Percentiles rank a stretch among this genome's conserved stretches.
Conservation (phyloP, 2,888 invertebrate species). For the Monopis laevigella region DNA sequence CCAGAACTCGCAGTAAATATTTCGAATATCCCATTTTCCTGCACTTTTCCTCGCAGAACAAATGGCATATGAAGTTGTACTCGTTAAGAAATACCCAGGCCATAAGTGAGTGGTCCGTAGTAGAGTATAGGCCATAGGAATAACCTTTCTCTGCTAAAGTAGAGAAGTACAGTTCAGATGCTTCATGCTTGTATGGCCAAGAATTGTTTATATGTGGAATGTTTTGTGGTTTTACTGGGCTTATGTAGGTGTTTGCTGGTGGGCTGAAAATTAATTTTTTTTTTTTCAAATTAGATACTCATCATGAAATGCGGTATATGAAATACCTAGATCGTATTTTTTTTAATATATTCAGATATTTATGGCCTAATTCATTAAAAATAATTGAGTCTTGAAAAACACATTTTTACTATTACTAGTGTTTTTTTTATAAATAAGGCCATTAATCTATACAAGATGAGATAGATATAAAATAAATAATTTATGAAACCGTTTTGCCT, state of each 20-base stretch:
- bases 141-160: conserved; percentile 10
- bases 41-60: conserved; percentile 23
- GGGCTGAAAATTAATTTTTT: conserved; percentile 11
- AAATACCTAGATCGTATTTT: too few relatives aligned
- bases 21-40: conserved; percentile 24
- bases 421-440: too few relatives aligned
- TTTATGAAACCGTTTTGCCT: too few relatives aligned
- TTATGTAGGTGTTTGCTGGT: conserved; percentile 14
- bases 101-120: conserved; percentile 18
- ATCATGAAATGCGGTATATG: too few relatives aligned
- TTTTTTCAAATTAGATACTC: too few relatives aligned
- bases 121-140: conserved; percentile 21
- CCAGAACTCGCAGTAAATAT: conserved; percentile 21
- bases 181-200: conserved; percentile 14
- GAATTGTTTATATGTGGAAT: conserved; percentile 11
- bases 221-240: conserved; percentile 19
- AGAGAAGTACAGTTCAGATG: conserved; percentile 13
- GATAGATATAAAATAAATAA: too few relatives aligned
- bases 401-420: too few relatives aligned
- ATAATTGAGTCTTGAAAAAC: too few relatives aligned
- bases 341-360: too few relatives aligned
- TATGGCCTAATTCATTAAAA: too few relatives aligned
- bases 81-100: conserved; percentile 28
- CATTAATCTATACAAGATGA: too few relatives aligned
- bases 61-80: conserved; percentile 23